These are phyloP conservation scores for Paradisaea rubra DNA, from an alignment of 2,113 vertebrate genomes.

Conservation along the genomic window DNA sequence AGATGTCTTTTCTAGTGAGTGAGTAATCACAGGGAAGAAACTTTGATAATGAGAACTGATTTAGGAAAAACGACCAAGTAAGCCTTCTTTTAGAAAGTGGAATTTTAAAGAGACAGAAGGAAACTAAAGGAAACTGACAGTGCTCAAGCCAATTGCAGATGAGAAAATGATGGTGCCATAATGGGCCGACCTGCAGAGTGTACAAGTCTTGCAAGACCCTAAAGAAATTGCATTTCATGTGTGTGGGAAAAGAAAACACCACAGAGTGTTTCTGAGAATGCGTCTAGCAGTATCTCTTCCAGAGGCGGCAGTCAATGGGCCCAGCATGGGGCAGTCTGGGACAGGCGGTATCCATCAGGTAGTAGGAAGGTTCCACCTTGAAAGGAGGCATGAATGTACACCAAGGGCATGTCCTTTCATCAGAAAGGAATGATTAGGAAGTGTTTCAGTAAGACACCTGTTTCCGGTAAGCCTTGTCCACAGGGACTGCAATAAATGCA, in stretches of 20 bases:
- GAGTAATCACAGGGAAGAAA: slow-evolving; percentile 5
- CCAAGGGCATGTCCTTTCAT: neutral
- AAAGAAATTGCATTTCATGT: neutral
- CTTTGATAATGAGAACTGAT: neutral
- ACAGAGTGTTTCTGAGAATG: neutral
- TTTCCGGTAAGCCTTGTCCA: neutral
- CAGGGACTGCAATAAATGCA: neutral
- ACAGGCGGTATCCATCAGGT: neutral
- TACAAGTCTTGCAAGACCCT: neutral
- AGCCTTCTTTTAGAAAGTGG: neutral
- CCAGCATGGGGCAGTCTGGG: rapidly evolving
- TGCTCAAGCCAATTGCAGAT: neutral
- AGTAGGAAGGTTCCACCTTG: neutral
- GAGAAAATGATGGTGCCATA: neutral
- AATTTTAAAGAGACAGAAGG: neutral
- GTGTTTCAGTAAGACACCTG: neutral
- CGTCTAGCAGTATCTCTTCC: neutral
- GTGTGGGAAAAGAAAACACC: neutral
- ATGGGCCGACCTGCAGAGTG: neutral
- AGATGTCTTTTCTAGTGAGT: neutral
- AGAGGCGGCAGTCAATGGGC: neutral
- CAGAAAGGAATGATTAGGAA: neutral
- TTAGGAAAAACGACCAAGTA: neutral
- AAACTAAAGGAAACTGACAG: neutral
- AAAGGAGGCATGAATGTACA: neutral